Evolutionary conservation across 2,888 invertebrate genomes (phyloP).

Genomic region (Sinotaia quadrata): DNA sequence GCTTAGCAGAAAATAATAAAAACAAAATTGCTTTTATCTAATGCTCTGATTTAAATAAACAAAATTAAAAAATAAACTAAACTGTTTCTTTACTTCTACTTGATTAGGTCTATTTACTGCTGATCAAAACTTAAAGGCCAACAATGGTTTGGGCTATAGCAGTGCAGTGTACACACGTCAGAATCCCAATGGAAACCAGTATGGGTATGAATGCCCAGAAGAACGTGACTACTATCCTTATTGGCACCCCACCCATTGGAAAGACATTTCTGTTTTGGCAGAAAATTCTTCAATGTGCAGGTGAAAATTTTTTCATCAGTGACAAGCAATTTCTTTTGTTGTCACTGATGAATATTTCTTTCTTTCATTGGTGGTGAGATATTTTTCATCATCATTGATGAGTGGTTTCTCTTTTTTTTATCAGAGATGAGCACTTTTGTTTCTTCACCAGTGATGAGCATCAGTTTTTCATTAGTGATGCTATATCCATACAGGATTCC

Average conservation of each 20-base stretch:
- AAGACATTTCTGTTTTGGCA: conserved; percentile 69
- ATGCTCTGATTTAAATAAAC: no score
- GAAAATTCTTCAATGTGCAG: conserved; percentile 66
- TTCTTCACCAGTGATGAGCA: no score
- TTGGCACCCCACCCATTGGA: conserved; percentile 72
- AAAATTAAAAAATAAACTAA: no score
- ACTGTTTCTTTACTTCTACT: background rate
- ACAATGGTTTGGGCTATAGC: conserved; percentile 63
- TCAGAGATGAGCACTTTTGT: background rate
- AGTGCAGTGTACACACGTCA: conserved; percentile 69
- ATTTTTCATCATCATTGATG: no score
- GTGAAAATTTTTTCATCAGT: conserved; percentile 45
- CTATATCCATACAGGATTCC: no score
- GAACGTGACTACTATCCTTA: conserved; percentile 72
- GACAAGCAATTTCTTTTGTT: no score
- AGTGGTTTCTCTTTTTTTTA: background rate
- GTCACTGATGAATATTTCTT: no score
- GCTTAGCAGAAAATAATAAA: no score
- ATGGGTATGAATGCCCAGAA: conserved; percentile 72
- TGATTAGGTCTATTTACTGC: conserved; percentile 69
- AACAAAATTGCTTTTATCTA: no score
- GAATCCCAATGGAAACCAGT: conserved; percentile 67
- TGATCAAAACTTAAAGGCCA: conserved; percentile 65
- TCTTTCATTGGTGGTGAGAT: no score
- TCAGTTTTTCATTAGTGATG: no score